Percentiles rank a stretch among this genome's conserved stretches.
phyloP scores from a whole-genome alignment of 1,140 invertebrate species.

The Eubasilissa regina region DNA sequence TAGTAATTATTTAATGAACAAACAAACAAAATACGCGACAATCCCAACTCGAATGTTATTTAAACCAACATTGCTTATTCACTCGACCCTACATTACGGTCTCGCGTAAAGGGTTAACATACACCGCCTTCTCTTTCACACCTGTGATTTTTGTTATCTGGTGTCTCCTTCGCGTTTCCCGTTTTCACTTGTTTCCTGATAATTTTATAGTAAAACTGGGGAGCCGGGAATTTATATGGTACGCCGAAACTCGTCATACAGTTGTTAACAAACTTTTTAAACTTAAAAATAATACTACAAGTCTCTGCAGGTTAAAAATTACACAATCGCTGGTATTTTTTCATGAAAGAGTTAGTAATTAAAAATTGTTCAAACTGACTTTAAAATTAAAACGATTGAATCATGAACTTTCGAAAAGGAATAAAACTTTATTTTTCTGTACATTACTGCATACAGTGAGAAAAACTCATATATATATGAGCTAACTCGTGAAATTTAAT shows the following conservation, averaged over 20 bases:
- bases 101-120: neutral
- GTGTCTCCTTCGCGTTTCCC: conserved; percentile 5
- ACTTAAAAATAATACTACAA: too few relatives aligned
- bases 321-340: too few relatives aligned
- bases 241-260: neutral
- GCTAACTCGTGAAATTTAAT: too few relatives aligned
- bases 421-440: too few relatives aligned
- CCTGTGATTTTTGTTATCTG: neutral
- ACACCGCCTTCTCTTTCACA: neutral
- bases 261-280: too few relatives aligned
- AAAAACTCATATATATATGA: too few relatives aligned
- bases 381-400: too few relatives aligned
- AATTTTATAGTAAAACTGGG: conserved; percentile 8
- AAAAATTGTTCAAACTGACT: too few relatives aligned
- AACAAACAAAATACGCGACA: conserved; percentile 10
- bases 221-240: conserved; percentile 6
- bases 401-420: too few relatives aligned
- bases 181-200: conserved; percentile 23
- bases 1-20: neutral
- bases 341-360: too few relatives aligned
- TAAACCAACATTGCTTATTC: conserved; percentile 8
- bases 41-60: conserved; percentile 1
- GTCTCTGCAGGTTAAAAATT: too few relatives aligned
- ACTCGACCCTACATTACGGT: neutral
- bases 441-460: too few relatives aligned